phyloP scores from a whole-genome alignment of 2,113 vertebrate genomes.

The Silurus glanis region DNA sequence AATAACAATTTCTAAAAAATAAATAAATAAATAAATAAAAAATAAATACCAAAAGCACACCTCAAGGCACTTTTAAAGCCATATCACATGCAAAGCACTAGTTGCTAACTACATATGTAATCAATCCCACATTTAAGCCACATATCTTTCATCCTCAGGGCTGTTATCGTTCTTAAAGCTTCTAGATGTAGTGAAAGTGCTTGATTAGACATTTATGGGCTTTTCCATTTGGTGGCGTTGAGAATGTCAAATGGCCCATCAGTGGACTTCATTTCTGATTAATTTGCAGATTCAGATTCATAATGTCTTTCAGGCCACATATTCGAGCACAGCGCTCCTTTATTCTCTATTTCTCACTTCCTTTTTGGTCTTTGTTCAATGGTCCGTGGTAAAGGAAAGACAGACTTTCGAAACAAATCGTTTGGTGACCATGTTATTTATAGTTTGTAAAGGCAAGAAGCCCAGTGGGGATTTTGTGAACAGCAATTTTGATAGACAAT shows the following conservation, averaged over 20 bases:
- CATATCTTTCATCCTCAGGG: not conserved
- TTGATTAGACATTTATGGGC: constrained; percentile 26
- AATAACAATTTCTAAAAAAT: not conserved
- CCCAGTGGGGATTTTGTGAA: constrained; percentile 44
- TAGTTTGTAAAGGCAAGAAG: constrained; percentile 42
- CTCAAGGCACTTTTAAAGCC: constrained; percentile 10
- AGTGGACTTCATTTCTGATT: not conserved
- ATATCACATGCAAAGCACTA: constrained; percentile 20
- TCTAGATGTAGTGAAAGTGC: not conserved
- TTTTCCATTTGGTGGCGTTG: constrained; percentile 25
- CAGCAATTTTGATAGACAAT: constrained; percentile 49
- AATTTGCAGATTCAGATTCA: constrained; percentile 1
- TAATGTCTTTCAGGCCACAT: not conserved
- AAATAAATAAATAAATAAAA: too few species aligned
- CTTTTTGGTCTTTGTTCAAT: constrained; percentile 20
- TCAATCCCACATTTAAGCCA: not conserved
- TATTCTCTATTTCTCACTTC: constrained; percentile 18
- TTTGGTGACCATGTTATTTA: constrained; percentile 54
- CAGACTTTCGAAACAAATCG: constrained; percentile 28
- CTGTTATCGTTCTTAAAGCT: not conserved
- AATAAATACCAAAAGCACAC: not conserved
- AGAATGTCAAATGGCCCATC: constrained; percentile 10
- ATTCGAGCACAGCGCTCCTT: not conserved
- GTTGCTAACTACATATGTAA: constrained; percentile 6
- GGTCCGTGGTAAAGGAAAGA: constrained; percentile 42